Base-by-base conservation (phyloP, 2,113 vertebrate species). In the Chunga burmeisteri region DNA sequence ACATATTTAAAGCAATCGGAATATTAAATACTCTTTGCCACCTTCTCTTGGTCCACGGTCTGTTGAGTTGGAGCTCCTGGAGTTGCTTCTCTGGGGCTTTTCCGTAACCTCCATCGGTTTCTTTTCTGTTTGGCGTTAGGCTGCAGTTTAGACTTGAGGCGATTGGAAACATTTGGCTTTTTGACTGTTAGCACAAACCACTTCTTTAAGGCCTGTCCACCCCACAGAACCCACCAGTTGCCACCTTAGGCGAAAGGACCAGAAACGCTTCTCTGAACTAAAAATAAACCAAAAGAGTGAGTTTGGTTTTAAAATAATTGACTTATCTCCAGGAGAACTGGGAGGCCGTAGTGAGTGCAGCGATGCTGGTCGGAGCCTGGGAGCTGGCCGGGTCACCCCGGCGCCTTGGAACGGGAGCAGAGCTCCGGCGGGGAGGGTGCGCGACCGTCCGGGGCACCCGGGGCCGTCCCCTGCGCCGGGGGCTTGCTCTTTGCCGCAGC, bases 251-350 rank as follows among this genome's bases (percentile, higher is more conserved):
- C 58, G 29, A 2, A 55, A 40, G 66, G 23, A 18, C 44, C 77
- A 13, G 2, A 3, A 11, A 29, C 0, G 6, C 47, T 53, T 1
- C 2, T 17, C 22, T 7, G 3, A 10, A 11, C 36, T 10, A 0
- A 32, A 18, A 46, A 2, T 4, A 23, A 10, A 18, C 73, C 71
- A 14, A 5, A 25, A 13, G 29, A 1, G 49, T 18, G 32, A 12
- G 6, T 19, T 44, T 2, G 40, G 25, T 6, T 38, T 20, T 38
- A 38, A 30, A 42, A 2, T 3, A 6, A 55, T 17, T 6, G 38
- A 3, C 6, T 8, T 10, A 6, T 18, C 52, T 26, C 21, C 5
- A 10, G 88, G 67, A 34, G 30, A 40, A 10, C 16, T 1, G 30
- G 83, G 29, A 15, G 42, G 15, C 44, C 34, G 55, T 3, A 38